Percentiles rank a stretch among this genome's conserved stretches.
Evolutionary conservation across 2,888 invertebrate genomes (phyloP).

Genomic region (Drosophila kuntzei): DNA sequence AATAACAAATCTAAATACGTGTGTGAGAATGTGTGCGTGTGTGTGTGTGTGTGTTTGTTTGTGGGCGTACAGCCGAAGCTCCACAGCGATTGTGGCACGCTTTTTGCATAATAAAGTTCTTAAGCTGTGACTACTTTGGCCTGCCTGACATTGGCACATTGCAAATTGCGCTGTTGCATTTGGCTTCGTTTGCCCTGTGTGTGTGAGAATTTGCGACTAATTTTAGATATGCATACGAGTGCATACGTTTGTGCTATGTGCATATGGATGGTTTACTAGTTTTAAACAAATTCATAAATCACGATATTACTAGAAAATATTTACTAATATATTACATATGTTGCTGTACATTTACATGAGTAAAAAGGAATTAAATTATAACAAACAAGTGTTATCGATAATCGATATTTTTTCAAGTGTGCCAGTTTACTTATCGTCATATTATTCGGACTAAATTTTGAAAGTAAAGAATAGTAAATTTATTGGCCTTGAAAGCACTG

Average conservation of each 20-base stretch:
- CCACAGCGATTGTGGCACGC: slow-evolving; percentile 48
- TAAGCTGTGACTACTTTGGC: slow-evolving; percentile 58
- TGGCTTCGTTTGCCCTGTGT: slow-evolving; percentile 26
- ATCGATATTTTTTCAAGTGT: neutral
- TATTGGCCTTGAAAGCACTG: neutral
- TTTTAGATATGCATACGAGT: slow-evolving; percentile 7
- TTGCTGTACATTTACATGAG: neutral
- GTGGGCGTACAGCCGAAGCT: slow-evolving; percentile 43
- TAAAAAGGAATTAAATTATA: neutral
- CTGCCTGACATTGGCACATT: slow-evolving; percentile 71
- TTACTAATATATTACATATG: neutral
- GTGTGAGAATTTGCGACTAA: slow-evolving; percentile 13
- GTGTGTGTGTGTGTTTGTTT: slow-evolving; percentile 13
- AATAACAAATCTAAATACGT: slow-evolving; percentile 38
- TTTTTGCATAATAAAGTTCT: slow-evolving; percentile 80
- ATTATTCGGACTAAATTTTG: neutral
- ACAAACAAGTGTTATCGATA: neutral
- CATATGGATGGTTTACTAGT: slow-evolving; percentile 1
- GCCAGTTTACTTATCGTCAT: neutral
- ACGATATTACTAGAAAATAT: slow-evolving; percentile 3
- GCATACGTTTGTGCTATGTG: slow-evolving; percentile 4
- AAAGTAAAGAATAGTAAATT: neutral
- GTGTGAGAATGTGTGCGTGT: slow-evolving; percentile 4
- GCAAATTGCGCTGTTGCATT: slow-evolving; percentile 52
- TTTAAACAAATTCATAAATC: neutral